Evolutionary conservation across 2,888 invertebrate genomes (phyloP).

Genomic region (Troilus luridus): DNA sequence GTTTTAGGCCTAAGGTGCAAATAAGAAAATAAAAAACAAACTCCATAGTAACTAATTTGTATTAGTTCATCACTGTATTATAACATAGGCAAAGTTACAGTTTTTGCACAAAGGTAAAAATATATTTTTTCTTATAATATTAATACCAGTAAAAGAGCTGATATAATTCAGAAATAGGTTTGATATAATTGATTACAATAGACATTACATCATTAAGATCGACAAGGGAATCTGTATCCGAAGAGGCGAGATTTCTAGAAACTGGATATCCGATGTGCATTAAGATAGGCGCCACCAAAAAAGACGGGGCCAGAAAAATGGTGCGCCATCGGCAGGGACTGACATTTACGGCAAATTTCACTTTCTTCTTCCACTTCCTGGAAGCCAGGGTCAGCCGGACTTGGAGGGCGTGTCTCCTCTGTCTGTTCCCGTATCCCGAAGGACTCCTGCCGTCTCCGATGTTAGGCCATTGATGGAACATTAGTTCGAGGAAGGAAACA

Average conservation of each 20-base stretch:
- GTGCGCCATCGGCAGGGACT: background rate
- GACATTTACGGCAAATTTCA: slow-evolving; percentile 44
- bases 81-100: too few relatives aligned
- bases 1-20: too few relatives aligned
- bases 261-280: background rate
- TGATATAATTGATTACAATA: background rate
- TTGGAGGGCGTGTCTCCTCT: background rate
- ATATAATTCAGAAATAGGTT: too few relatives aligned
- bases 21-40: too few relatives aligned
- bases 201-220: background rate
- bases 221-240: background rate
- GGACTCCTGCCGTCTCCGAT: background rate
- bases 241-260: background rate
- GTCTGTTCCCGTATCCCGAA: background rate
- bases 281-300: background rate
- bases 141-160: too few relatives aligned
- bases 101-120: too few relatives aligned
- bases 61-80: too few relatives aligned
- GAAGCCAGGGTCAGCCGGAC: slow-evolving; percentile 24
- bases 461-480: background rate
- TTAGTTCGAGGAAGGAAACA: background rate
- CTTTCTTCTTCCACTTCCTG: slow-evolving; percentile 49
- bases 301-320: slow-evolving; percentile 2
- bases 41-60: too few relatives aligned
- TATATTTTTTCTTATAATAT: too few relatives aligned